Evolutionary conservation across 2,113 vertebrate species (phyloP).

Genomic region (Oryzias javanicus): DNA sequence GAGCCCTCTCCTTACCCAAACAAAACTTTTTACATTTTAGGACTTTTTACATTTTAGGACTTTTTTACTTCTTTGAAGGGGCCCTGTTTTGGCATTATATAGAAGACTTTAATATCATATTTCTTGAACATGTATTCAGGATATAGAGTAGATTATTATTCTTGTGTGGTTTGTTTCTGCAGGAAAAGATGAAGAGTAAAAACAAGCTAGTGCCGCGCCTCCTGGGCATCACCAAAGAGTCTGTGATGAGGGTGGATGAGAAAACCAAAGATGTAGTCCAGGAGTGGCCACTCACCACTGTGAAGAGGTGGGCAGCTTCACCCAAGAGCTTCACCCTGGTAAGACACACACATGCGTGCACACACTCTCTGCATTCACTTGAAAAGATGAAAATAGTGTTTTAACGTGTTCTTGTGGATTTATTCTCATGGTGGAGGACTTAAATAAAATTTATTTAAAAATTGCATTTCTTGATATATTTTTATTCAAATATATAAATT

Average conservation of each 20-base stretch:
- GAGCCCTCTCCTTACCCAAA: no score
- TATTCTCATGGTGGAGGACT: no score
- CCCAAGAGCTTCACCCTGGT: constrained; percentile 99
- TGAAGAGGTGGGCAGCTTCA: constrained; percentile 98
- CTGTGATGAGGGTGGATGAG: constrained; percentile 97
- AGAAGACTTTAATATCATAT: no score
- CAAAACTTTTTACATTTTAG: not conserved
- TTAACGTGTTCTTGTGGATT: no score
- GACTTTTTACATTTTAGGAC: not conserved
- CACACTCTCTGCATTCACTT: not conserved
- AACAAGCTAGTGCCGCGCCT: constrained; percentile 95
- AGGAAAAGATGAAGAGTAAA: constrained; percentile 99
- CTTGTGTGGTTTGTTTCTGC: not conserved
- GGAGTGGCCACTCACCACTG: constrained; percentile 96
- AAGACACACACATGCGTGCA: constrained; percentile 36
- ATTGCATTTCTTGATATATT: no score
- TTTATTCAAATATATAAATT: no score
- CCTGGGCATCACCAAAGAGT: constrained; percentile 97
- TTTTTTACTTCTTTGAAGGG: not conserved
- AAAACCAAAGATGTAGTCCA: constrained; percentile 97
- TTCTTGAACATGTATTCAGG: no score
- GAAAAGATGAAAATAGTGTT: no score
- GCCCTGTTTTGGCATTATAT: not conserved
- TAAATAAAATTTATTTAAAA: no score
- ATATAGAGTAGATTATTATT: no score